Percentiles rank a stretch among this genome's conserved stretches.
Conservation (phyloP, 2,888 invertebrate genomes). For the Griposia aprilina region DNA sequence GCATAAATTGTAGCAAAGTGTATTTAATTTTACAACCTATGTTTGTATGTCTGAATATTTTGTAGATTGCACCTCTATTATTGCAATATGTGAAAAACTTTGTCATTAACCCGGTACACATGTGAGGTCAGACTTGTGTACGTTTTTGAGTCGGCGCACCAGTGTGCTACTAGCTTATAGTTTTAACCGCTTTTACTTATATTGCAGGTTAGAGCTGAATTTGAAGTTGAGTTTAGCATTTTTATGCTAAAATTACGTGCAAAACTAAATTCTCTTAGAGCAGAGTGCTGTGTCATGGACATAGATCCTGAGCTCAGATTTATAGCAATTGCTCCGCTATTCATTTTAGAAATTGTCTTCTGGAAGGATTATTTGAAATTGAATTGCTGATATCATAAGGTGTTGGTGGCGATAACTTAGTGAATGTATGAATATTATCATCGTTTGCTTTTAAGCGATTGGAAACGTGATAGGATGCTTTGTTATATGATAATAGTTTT, state of each 20-base stretch:
- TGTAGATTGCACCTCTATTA: not conserved
- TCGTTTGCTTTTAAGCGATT: constrained; percentile 25
- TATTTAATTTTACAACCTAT: not conserved
- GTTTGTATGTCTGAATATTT: no score
- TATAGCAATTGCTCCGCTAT: constrained; percentile 46
- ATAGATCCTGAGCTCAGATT: constrained; percentile 50
- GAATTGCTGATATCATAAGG: constrained; percentile 37
- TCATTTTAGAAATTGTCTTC: constrained; percentile 57
- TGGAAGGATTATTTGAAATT: constrained; percentile 45
- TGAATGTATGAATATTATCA: constrained; percentile 48
- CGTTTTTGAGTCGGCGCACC: not conserved
- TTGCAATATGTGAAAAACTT: not conserved
- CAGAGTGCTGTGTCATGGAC: constrained; percentile 38
- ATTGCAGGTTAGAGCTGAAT: constrained; percentile 43
- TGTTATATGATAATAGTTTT: not conserved
- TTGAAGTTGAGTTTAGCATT: constrained; percentile 47
- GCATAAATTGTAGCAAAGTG: not conserved
- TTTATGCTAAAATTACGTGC: constrained; percentile 47
- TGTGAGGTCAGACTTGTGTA: not conserved
- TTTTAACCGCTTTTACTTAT: constrained; percentile 31
- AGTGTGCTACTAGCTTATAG: constrained; percentile 25
- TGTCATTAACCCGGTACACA: not conserved
- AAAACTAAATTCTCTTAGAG: constrained; percentile 45
- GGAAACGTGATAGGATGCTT: not conserved
- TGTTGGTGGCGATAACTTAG: constrained; percentile 25